Evolutionary conservation across 1,140 invertebrate genomes (phyloP), one percentile per base, ranked within the genome.

Genomic region (Lucilia sericata): DNA sequence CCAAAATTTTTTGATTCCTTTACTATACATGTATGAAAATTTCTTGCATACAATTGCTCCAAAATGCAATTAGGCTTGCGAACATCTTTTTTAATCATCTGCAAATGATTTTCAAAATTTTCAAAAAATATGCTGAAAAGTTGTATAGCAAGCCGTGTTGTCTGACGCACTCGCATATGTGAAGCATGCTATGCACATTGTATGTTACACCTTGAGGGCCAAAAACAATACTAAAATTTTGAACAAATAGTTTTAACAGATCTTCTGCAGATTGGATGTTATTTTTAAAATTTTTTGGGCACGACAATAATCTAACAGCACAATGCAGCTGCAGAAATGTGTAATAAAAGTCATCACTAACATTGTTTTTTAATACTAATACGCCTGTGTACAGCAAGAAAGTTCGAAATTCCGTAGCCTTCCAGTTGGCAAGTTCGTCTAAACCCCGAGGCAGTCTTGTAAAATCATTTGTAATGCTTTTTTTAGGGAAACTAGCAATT

Each of bases 191-290:
- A 25, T 74, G 65, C 19, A 74, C 19, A 74, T 74, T 74, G 21
- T 74, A 74, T 8, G 65, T 74, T 9, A 74, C 65, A 17, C 21
- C 17, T 19, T 74, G 17, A n/a, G 17, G 65, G 8, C 65, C 65
- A 21, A 74, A 74, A 74, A 74, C 19, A 25, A 19, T 25, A 74
- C 17, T n/a, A 25, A 74, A 74, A 74, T 74, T 19, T 74, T 74
- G 9, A 74, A 74, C 65, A 74, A 74, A 74, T 8, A 74, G 65
- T 74, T 74, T 17, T 13, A 51, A 17, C 49, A 51, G 12, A 51
- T 13, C 49, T 51, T 51, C 10, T 12, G 49, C 49, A 17, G 10
- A 13, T 17, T 51, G 49, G n/a, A n/a, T n/a, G n/a, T n/a, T n/a
- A n/a, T n/a, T n/a, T n/a, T n/a, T n/a, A n/a, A n/a, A n/a, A n/a